A percentile compares a stretch with the other conserved stretches of the same genome.
Conservation (phyloP, 2,888 invertebrate species). For the Tenodera sinensis region DNA sequence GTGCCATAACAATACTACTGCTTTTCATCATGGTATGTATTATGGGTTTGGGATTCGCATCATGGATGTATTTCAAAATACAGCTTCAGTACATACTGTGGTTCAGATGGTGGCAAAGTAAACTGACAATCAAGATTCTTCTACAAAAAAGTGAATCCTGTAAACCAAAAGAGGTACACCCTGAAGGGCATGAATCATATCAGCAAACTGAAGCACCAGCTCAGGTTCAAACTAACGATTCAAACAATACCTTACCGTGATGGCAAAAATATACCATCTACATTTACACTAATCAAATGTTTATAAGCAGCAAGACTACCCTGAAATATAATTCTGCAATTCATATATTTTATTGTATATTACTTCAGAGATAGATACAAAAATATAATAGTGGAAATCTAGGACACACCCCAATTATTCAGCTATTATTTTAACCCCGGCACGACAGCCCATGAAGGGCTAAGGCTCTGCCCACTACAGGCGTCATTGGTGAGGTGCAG, state of each 20-base stretch:
- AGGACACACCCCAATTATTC: too few species aligned
- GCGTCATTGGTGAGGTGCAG: too few species aligned
- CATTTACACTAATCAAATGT: too few species aligned
- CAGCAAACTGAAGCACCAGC: neutral
- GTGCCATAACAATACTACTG: neutral
- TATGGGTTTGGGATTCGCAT: neutral
- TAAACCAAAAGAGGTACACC: neutral
- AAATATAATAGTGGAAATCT: too few species aligned
- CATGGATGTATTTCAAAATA: neutral
- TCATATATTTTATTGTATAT: too few species aligned
- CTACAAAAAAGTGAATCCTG: neutral
- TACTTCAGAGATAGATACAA: too few species aligned
- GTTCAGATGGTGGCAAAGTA: neutral
- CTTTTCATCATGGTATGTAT: neutral
- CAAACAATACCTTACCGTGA: neutral
- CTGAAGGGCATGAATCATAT: neutral
- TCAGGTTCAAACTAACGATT: neutral
- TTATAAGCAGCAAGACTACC: too few species aligned
- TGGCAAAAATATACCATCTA: too few species aligned
- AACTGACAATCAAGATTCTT: neutral
- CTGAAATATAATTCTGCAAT: too few species aligned
- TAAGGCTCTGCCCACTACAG: too few species aligned
- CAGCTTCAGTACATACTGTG: neutral
- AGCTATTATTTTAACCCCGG: too few species aligned
- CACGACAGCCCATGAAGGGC: too few species aligned